phyloP scores from a whole-genome alignment of 2,113 vertebrate species.

The Acinonyx jubatus region DNA sequence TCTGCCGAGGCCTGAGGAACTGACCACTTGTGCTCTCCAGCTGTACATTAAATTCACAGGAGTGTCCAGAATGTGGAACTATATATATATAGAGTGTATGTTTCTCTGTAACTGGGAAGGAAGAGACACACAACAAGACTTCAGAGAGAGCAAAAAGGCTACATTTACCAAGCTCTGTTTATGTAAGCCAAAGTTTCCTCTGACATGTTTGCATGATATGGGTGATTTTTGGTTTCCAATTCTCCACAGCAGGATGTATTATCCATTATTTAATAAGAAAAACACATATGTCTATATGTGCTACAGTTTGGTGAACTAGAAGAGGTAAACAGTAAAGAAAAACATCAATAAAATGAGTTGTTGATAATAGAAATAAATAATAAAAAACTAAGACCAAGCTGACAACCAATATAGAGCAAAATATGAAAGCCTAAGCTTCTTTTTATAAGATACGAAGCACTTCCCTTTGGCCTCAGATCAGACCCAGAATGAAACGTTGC shows the following conservation, averaged over 20 bases:
- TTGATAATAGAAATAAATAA: conserved; percentile 7
- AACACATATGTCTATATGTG: neutral
- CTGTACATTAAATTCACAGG: neutral
- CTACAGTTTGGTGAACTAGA: neutral
- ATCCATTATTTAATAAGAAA: neutral
- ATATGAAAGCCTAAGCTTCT: neutral
- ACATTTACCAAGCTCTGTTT: neutral
- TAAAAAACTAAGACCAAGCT: neutral
- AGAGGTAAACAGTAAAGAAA: neutral
- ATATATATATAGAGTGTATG: neutral
- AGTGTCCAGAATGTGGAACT: neutral
- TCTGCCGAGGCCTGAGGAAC: neutral
- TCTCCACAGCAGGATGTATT: neutral
- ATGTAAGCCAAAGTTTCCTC: neutral
- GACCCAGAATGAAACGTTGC: neutral
- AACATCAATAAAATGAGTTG: neutral
- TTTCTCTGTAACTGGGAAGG: neutral
- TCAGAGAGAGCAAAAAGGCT: neutral
- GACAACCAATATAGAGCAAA: neutral
- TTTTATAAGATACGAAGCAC: neutral
- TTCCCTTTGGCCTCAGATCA: neutral
- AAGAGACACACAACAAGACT: neutral
- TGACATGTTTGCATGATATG: neutral
- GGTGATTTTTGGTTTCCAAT: neutral
- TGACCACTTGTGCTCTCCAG: neutral